These are phyloP conservation scores for Dicrurus megarhynchus DNA, from an alignment of 2,113 vertebrate genomes.

Conservation along the genomic window DNA sequence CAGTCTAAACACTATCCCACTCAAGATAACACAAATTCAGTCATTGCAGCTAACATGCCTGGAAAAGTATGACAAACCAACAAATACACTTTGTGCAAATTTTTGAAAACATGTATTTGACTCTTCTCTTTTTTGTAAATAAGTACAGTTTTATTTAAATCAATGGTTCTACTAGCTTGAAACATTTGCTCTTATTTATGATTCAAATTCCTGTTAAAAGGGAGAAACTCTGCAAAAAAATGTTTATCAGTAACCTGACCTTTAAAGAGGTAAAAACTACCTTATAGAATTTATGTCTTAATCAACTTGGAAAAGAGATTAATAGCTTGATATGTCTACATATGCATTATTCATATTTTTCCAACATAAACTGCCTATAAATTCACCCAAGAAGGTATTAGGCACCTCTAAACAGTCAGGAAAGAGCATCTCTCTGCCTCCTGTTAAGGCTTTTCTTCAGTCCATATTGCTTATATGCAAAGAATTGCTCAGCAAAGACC, in stretches of 20 bases:
- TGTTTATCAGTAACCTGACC: background rate
- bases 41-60: background rate
- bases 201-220: background rate
- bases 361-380: background rate
- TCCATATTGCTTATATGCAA: background rate
- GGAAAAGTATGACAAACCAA: background rate
- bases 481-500: background rate
- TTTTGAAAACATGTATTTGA: background rate
- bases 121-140: background rate
- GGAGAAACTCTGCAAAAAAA: background rate
- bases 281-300: background rate
- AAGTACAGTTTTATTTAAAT: background rate
- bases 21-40: background rate
- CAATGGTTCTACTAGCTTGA: background rate
- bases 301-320: background rate
- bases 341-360: conserved; percentile 21
- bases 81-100: background rate
- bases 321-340: background rate
- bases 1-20: background rate
- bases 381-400: background rate
- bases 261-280: background rate
- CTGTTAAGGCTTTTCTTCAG: background rate
- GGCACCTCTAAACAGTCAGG: background rate
- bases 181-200: background rate
- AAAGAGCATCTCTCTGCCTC: background rate